These are phyloP conservation scores for Pimephales promelas DNA, from an alignment of 2,113 vertebrate species.

Conservation along the genomic window DNA sequence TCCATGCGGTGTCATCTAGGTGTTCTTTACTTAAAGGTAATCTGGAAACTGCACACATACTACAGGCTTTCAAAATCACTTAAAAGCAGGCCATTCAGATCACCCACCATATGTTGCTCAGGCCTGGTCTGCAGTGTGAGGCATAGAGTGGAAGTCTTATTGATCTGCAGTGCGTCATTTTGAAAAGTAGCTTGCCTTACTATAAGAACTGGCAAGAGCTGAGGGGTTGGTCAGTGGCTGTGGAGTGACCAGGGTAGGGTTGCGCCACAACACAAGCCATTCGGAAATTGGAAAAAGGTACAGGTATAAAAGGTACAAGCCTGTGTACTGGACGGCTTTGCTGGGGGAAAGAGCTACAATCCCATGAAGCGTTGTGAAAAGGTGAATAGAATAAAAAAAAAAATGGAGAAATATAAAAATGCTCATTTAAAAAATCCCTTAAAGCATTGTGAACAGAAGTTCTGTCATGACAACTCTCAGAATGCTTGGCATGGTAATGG, in stretches of 20 bases:
- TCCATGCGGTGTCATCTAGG: neutral
- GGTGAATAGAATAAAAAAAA: no score
- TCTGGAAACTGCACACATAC: neutral
- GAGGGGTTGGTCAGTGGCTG: neutral
- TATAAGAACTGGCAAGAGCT: neutral
- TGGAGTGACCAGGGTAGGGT: neutral
- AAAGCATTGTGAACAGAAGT: no score
- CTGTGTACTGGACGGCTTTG: no score
- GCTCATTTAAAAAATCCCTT: no score
- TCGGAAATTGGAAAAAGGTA: no score
- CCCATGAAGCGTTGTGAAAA: no score
- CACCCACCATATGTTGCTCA: constrained; percentile 5
- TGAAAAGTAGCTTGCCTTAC: constrained; percentile 4
- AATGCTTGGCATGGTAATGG: no score
- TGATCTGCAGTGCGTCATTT: constrained; percentile 37
- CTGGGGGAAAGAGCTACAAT: no score
- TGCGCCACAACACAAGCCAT: no score
- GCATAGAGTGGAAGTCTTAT: neutral
- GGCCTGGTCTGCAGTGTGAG: neutral
- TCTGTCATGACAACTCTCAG: no score
- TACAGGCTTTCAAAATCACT: neutral
- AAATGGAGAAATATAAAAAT: no score
- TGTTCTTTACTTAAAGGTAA: neutral
- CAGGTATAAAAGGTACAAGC: no score
- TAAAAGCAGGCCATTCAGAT: neutral